Base-by-base conservation (phyloP, 2,113 vertebrate species). In the Dascyllus trimaculatus region DNA sequence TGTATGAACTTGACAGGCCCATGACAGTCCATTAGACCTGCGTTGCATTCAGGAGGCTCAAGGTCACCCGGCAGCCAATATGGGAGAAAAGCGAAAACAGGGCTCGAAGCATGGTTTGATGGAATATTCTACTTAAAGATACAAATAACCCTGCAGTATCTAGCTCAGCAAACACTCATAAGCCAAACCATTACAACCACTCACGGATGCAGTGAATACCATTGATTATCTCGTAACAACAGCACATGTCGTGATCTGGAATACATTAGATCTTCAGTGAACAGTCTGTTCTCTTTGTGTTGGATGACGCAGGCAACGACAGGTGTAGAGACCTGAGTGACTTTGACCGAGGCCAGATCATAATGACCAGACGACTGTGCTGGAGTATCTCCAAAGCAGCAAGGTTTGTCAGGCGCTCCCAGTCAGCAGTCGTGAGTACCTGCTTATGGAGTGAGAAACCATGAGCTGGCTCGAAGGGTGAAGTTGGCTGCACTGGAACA, bases 1-100 rank as follows among this genome's bases (percentile, higher is more conserved):
- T 38, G 70, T 25, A 48, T 48, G 74, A 63, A 61, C 61, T 52
- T 85, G 81, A 83, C 81, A 58, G 67, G 71, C 32, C 32, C 71
- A 59, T 81, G 58, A 84, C 74, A 73, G 69, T 64, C 73, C 58
- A 64, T 78, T 81, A 63, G 24, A 66, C 57, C 49, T n/a, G 2
- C 29, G 49, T 25, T 77, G 40, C 32, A 67, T 22, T 69, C 65
- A 76, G n/a, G 56, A 43, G 0, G 11, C 11, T 81, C 67, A 86
- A 84, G 80, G 74, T 81, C 74, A 77, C 1, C 11, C 40, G 51
- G 24, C 9, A 54, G 35, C 29, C 25, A 65, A 19, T 43, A 22
- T 10, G 17, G 4, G 46, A 57, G 43, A 56, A 78, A 45, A 49
- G 61, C 26, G 26, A 48, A 71, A 76, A 54, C 1, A 25, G 21